These are phyloP conservation scores for Aplysina aerophoba DNA, from an alignment of 37 sponge, comb jelly and placozoan species.

Conservation along the genomic window DNA sequence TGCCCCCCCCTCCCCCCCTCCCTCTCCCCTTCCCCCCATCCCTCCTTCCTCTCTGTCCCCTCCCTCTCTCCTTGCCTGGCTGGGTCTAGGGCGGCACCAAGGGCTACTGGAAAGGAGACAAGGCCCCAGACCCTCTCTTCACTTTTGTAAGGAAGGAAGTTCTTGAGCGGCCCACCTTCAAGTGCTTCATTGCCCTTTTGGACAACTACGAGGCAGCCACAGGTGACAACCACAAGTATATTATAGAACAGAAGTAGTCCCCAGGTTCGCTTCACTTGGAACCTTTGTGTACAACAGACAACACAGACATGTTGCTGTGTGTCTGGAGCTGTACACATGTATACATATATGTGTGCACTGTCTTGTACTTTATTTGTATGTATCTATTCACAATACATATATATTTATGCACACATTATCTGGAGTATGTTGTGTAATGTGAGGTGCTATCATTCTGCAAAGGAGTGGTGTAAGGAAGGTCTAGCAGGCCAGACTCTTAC, in stretches of 20 bases:
- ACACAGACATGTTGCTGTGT: not conserved
- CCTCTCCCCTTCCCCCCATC: too few species aligned
- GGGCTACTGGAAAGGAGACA: slow-evolving; percentile 64
- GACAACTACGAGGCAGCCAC: slow-evolving; percentile 90
- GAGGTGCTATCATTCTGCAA: too few species aligned
- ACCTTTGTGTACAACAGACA: not conserved
- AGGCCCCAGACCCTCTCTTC: slow-evolving; percentile 76
- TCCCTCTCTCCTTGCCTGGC: too few species aligned
- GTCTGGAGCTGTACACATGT: not conserved
- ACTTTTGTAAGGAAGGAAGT: slow-evolving; percentile 68
- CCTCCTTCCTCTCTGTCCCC: too few species aligned
- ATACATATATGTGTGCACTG: slow-evolving; percentile 1
- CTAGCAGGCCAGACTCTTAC: too few species aligned
- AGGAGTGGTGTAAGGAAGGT: too few species aligned
- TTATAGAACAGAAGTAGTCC: not conserved
- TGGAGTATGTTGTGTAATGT: too few species aligned
- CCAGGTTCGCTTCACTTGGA: not conserved
- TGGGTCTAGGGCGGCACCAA: slow-evolving; percentile 50
- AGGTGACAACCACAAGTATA: slow-evolving; percentile 35
- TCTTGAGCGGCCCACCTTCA: slow-evolving; percentile 72
- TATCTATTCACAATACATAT: too few species aligned
- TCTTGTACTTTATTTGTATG: too few species aligned
- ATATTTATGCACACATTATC: too few species aligned
- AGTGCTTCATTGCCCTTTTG: slow-evolving; percentile 79
- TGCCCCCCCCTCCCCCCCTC: too few species aligned